These are phyloP conservation scores for Pantherophis guttatus DNA, from an alignment of 2,113 vertebrate genomes.

Conservation along the genomic window DNA sequence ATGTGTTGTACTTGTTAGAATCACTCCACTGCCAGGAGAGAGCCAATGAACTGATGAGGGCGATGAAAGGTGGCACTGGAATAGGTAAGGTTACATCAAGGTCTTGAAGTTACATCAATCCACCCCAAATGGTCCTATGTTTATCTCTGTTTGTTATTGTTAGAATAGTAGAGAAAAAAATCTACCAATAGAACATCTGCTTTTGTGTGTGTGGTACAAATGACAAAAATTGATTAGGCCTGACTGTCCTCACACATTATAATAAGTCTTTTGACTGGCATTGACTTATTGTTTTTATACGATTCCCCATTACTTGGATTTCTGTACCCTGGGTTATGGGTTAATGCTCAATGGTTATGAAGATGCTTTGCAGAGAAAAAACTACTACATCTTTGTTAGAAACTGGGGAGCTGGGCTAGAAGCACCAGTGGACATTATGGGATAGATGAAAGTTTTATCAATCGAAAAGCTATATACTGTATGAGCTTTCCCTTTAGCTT, in stretches of 20 bases:
- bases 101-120: background rate
- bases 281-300: background rate
- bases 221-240: background rate
- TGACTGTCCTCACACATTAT: background rate
- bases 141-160: background rate
- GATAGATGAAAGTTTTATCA: background rate
- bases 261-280: background rate
- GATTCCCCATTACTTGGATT: background rate
- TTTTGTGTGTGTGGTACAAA: background rate
- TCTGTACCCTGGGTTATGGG: background rate
- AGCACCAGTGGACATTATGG: background rate
- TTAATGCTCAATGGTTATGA: background rate
- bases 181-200: background rate
- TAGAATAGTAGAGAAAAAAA: background rate
- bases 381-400: background rate
- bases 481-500: background rate
- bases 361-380: background rate
- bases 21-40: constrained; percentile 96
- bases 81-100: constrained; percentile 74
- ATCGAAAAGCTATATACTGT: background rate
- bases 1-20: constrained; percentile 95
- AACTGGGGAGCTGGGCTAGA: background rate
- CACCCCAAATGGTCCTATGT: background rate
- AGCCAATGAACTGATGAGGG: constrained; percentile 92
- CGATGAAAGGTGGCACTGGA: constrained; percentile 91